phyloP scores from a whole-genome alignment of 2,888 invertebrate genomes.

The Caenorhabditis zanzibari region DNA sequence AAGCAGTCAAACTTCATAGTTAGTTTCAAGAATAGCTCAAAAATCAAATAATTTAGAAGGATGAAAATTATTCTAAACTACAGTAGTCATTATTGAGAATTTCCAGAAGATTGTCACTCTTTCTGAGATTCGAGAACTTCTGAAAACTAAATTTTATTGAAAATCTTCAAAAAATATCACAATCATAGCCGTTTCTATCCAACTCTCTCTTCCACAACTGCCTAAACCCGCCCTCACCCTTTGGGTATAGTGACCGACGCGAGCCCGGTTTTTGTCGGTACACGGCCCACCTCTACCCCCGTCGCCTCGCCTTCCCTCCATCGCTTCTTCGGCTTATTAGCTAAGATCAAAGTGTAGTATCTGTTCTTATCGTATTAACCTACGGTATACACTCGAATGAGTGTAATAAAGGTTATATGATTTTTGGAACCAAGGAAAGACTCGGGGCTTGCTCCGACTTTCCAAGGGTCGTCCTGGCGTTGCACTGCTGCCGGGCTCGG shows the following conservation, averaged over 20 bases:
- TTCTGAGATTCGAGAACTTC: no score
- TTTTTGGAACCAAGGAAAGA: constrained; percentile 62
- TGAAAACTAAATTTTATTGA: neutral
- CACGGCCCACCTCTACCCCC: neutral
- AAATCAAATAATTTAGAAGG: no score
- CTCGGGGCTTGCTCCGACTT: constrained; percentile 66
- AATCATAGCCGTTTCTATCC: no score
- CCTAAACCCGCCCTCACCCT: neutral
- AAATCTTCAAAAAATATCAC: neutral
- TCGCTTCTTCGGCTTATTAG: constrained; percentile 70
- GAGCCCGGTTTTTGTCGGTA: constrained; percentile 41
- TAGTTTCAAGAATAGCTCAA: no score
- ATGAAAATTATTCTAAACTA: no score
- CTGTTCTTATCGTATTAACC: constrained; percentile 71
- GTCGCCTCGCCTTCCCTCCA: neutral
- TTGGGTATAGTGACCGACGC: neutral
- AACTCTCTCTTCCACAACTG: neutral
- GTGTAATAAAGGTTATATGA: constrained; percentile 67
- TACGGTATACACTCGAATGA: constrained; percentile 68
- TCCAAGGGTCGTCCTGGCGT: constrained; percentile 64
- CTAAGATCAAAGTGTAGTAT: constrained; percentile 71
- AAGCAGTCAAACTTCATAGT: no score
- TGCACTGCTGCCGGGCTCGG: constrained; percentile 65
- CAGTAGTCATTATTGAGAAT: no score
- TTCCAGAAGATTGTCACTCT: no score